phyloP scores from a whole-genome alignment of 2,888 invertebrate genomes.

The Ganaspis brasiliensis region DNA sequence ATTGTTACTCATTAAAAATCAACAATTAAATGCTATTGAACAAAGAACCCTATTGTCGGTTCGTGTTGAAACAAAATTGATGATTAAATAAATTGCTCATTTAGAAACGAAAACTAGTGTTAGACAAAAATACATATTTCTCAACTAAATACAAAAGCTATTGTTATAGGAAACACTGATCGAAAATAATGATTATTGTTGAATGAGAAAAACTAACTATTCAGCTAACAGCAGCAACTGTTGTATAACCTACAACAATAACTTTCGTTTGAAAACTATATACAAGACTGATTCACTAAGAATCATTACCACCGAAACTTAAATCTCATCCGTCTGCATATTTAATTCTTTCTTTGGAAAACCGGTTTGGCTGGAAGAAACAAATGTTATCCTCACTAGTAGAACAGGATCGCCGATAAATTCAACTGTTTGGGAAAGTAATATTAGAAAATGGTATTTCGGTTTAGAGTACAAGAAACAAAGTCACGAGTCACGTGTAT shows the following conservation, averaged over 20 bases:
- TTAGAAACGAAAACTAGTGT: too few relatives aligned
- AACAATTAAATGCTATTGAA: too few relatives aligned
- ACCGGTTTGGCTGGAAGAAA: conserved; percentile 19
- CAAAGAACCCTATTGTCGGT: too few relatives aligned
- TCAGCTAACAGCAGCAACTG: too few relatives aligned
- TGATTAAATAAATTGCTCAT: too few relatives aligned
- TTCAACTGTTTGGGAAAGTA: background rate
- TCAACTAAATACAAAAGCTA: too few relatives aligned
- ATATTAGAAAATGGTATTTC: background rate
- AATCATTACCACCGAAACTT: conserved; percentile 1
- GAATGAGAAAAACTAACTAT: too few relatives aligned
- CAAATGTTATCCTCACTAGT: conserved; percentile 5
- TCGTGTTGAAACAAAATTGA: too few relatives aligned
- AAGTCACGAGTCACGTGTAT: background rate
- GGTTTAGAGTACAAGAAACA: background rate
- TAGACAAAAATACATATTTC: too few relatives aligned
- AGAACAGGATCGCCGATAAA: conserved; percentile 5
- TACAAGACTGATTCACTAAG: background rate
- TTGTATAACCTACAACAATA: background rate
- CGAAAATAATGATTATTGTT: too few relatives aligned
- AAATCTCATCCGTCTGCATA: background rate
- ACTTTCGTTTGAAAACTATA: background rate
- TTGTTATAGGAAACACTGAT: too few relatives aligned
- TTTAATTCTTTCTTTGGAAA: background rate
- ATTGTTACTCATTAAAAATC: too few relatives aligned